Evolutionary conservation across 2,113 vertebrate species (phyloP).

Genomic region (Austrofundulus limnaeus): DNA sequence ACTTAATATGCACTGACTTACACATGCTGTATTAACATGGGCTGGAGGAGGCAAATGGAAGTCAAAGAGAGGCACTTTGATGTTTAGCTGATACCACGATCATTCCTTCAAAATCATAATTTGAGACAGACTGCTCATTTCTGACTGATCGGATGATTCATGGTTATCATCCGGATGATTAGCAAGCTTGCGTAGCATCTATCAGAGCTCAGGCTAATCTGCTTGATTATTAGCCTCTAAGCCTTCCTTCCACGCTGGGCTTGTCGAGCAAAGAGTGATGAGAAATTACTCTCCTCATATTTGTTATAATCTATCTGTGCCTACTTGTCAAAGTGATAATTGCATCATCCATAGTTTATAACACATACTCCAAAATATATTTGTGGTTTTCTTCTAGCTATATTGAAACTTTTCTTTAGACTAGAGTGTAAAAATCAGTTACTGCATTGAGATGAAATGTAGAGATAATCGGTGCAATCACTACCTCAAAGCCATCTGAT

Average conservation of each 20-base stretch:
- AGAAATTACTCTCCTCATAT: constrained; percentile 60
- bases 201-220: constrained; percentile 68
- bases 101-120: constrained; percentile 54
- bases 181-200: constrained; percentile 57
- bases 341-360: constrained; percentile 27
- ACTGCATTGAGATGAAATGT: neutral
- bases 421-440: neutral
- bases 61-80: constrained; percentile 46
- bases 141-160: constrained; percentile 67
- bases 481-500: constrained; percentile 7
- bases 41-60: constrained; percentile 48
- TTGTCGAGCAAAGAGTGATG: constrained; percentile 52
- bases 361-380: constrained; percentile 9
- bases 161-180: constrained; percentile 70
- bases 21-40: constrained; percentile 48
- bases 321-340: constrained; percentile 65
- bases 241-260: constrained; percentile 62
- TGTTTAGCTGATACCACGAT: constrained; percentile 45
- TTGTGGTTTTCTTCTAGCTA: constrained; percentile 5
- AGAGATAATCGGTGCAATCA: constrained; percentile 20
- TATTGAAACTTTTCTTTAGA: constrained; percentile 23
- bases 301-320: constrained; percentile 57
- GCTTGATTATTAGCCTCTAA: constrained; percentile 77
- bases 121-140: constrained; percentile 56
- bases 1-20: constrained; percentile 55